Evolutionary conservation across 2,113 vertebrate species (phyloP).

Genomic region (Procapra przewalskii): DNA sequence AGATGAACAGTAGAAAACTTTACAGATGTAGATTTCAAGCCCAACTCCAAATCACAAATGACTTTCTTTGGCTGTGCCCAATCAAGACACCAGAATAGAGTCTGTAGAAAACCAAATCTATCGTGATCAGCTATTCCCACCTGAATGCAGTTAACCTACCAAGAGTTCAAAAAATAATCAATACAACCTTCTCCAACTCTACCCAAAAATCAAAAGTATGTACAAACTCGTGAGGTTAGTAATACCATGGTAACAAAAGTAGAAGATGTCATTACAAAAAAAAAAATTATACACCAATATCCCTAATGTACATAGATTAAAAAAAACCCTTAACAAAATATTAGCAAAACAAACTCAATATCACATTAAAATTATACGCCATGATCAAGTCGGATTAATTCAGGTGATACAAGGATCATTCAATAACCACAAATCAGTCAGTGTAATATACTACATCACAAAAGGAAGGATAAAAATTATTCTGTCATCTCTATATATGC

Average conservation of each 20-base stretch:
- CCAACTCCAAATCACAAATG: neutral
- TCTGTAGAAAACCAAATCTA: slow-evolving; percentile 60
- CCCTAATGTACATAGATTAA: neutral
- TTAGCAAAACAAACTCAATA: neutral
- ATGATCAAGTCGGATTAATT: neutral
- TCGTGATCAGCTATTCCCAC: slow-evolving; percentile 23
- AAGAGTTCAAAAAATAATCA: neutral
- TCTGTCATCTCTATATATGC: neutral
- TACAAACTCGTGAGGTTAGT: neutral
- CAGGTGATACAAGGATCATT: neutral
- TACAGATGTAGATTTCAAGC: slow-evolving; percentile 20
- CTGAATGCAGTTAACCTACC: slow-evolving; percentile 51
- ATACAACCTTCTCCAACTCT: neutral
- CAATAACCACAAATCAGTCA: neutral
- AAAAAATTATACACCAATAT: neutral
- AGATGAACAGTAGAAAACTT: slow-evolving; percentile 39
- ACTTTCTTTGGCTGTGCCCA: slow-evolving; percentile 40
- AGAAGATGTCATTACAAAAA: neutral
- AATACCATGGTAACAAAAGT: neutral
- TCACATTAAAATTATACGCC: neutral
- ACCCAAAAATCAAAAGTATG: neutral
- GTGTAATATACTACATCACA: neutral
- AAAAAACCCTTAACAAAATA: neutral
- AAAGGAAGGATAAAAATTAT: neutral
- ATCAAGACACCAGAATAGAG: slow-evolving; percentile 60